Conservation (phyloP, 2,888 invertebrate species). For the Philaethria dido region DNA sequence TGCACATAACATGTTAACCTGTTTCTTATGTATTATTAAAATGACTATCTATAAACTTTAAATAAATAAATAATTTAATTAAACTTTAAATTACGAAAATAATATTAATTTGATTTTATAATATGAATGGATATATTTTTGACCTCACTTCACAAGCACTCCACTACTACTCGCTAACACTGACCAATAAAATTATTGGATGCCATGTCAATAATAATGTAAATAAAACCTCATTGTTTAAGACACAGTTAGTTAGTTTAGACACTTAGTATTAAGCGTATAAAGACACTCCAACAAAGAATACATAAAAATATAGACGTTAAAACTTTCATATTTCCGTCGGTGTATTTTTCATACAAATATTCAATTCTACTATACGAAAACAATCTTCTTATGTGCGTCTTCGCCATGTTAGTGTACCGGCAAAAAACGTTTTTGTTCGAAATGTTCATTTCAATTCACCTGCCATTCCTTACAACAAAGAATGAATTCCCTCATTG, state of each 20-base stretch:
- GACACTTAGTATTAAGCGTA: no score
- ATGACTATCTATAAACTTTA: no score
- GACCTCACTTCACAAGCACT: background rate
- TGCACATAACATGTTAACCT: no score
- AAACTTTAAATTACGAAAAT: no score
- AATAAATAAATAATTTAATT: background rate
- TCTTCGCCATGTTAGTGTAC: conserved; percentile 14
- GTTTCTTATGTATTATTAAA: no score
- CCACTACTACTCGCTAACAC: no score
- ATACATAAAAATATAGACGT: background rate
- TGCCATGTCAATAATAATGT: no score
- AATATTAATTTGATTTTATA: no score
- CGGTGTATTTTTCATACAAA: background rate
- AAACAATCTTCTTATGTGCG: conserved; percentile 10
- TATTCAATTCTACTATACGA: conserved; percentile 3
- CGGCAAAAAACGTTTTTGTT: conserved; percentile 27
- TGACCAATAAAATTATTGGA: no score
- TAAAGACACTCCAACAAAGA: background rate
- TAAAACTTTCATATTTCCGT: background rate
- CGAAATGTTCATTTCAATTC: conserved; percentile 34
- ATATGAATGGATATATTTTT: background rate
- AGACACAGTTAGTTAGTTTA: no score
- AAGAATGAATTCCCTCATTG: conserved; percentile 31
- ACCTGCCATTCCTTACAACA: conserved; percentile 34
- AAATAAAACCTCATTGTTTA: no score